Evolutionary conservation across 2,113 vertebrate species (phyloP), one percentile per base, ranked within the genome.

Genomic region (Zosterops borbonicus): DNA sequence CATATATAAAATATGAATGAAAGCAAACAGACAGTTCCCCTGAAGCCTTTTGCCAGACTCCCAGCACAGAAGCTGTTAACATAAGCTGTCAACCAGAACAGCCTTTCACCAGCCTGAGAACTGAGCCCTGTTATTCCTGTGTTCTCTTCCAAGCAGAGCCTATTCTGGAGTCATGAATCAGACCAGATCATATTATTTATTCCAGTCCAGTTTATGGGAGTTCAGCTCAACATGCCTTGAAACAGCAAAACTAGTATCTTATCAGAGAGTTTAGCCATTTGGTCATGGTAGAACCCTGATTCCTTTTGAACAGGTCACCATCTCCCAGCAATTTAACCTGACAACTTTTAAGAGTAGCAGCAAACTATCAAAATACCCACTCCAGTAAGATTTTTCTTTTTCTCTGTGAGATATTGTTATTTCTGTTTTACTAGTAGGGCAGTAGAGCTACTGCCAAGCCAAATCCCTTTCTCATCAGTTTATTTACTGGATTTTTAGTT

Each of bases 11-110:
- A 88, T 63, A 90, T 85, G 60, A 83, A 94, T 91, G 83, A 92
- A 95, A 92, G 87, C 52, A 95, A 89, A 63, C 74, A 94, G 83
- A 82, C 73, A 69, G 82, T 65, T 96, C 80, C 76, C 56, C 79
- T 81, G 67, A 92, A 96, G 92, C 82, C 64, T 86, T 93, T 71
- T 93, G 92, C 83, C 79, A 96, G 73, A 90, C 73, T 96, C 47
- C 88, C 58, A 93, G 68, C 71, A 93, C 94, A 93, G 93, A 90
- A 97, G 92, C 92, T 92, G 90, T 88, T 95, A 92, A 90, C 75
- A 75, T 84, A 81, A 81, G 79, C 92, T 95, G 91, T 91, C 87
- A 94, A 84, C 83, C 1, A 9, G 68, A 95, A 81, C 73, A 96
- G 83, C 69, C 88, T 96, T 95, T 92, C 89, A 71, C 76, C 71